Evolutionary conservation across 2,888 invertebrate species (phyloP).

Genomic region (Brachyptera putata): DNA sequence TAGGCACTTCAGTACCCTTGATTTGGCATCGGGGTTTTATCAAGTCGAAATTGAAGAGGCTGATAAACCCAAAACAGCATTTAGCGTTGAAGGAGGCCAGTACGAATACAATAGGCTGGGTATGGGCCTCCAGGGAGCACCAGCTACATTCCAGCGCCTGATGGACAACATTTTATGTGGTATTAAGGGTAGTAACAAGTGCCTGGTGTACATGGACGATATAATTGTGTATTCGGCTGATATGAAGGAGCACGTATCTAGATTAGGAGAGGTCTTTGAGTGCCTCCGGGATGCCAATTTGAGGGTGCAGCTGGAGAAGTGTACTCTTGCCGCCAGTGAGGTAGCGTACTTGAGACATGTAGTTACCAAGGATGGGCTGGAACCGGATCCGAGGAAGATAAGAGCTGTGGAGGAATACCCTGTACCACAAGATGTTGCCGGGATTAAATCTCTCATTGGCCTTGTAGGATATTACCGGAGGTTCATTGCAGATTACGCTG

Average conservation of each 20-base stretch:
- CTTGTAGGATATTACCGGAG: constrained; percentile 37
- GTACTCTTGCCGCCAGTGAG: constrained; percentile 32
- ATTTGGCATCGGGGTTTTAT: constrained; percentile 32
- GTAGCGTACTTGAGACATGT: constrained; percentile 37
- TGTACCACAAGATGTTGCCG: constrained; percentile 28
- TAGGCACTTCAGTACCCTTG: constrained; percentile 30
- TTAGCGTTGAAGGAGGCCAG: constrained; percentile 28
- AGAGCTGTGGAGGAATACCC: constrained; percentile 33
- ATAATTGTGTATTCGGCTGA: not conserved
- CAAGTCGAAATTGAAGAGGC: constrained; percentile 27
- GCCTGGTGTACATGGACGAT: not conserved
- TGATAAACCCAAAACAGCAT: constrained; percentile 32
- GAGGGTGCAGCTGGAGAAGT: constrained; percentile 34
- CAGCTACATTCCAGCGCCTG: constrained; percentile 10
- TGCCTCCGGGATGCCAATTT: constrained; percentile 30
- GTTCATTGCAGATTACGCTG: constrained; percentile 36
- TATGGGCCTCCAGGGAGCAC: constrained; percentile 10
- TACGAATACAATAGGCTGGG: constrained; percentile 29
- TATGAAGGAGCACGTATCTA: constrained; percentile 27
- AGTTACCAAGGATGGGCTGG: constrained; percentile 34
- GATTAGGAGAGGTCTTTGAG: constrained; percentile 31
- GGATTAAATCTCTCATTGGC: constrained; percentile 37
- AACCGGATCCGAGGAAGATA: constrained; percentile 35
- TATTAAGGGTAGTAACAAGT: not conserved
- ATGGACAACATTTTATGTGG: not conserved